Evolutionary conservation across 2,888 invertebrate species (phyloP).

Genomic region (Erynnis tages): DNA sequence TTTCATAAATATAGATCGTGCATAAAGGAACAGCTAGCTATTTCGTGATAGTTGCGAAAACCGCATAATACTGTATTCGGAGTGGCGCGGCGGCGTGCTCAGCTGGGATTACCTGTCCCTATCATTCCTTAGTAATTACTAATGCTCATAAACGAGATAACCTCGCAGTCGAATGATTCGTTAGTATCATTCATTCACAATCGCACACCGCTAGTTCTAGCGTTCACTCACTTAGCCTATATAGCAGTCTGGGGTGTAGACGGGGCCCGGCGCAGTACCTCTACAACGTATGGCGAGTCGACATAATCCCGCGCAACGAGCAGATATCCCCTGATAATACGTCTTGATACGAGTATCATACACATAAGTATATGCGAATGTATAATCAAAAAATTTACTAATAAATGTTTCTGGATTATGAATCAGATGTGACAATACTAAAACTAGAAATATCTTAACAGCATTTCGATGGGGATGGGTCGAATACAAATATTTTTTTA

Average conservation of each 20-base stretch:
- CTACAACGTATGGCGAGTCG: slow-evolving; percentile 20
- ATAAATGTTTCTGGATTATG: too few relatives aligned
- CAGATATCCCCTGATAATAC: slow-evolving; percentile 1
- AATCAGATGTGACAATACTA: not conserved
- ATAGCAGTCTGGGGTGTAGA: slow-evolving; percentile 62
- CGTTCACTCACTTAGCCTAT: slow-evolving; percentile 74
- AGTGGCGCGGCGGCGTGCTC: slow-evolving; percentile 27
- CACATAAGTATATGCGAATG: not conserved
- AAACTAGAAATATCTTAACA: not conserved
- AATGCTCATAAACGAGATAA: slow-evolving; percentile 25
- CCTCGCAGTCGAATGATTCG: slow-evolving; percentile 28
- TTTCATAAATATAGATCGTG: not conserved
- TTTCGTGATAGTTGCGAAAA: slow-evolving; percentile 19
- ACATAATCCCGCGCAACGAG: not conserved
- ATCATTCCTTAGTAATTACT: slow-evolving; percentile 17
- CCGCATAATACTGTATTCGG: slow-evolving; percentile 28
- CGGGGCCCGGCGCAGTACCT: slow-evolving; percentile 47
- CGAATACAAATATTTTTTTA: too few relatives aligned
- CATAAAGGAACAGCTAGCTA: not conserved
- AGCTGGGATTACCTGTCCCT: slow-evolving; percentile 10
- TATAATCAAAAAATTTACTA: not conserved
- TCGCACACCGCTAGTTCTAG: slow-evolving; percentile 34
- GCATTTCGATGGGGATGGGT: too few relatives aligned
- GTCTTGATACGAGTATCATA: not conserved
- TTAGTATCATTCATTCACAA: slow-evolving; percentile 27